A percentile compares a stretch with the other conserved stretches of the same genome.
phyloP scores from a whole-genome alignment of 2,888 invertebrate species.

The Teinopalpus imperialis region DNA sequence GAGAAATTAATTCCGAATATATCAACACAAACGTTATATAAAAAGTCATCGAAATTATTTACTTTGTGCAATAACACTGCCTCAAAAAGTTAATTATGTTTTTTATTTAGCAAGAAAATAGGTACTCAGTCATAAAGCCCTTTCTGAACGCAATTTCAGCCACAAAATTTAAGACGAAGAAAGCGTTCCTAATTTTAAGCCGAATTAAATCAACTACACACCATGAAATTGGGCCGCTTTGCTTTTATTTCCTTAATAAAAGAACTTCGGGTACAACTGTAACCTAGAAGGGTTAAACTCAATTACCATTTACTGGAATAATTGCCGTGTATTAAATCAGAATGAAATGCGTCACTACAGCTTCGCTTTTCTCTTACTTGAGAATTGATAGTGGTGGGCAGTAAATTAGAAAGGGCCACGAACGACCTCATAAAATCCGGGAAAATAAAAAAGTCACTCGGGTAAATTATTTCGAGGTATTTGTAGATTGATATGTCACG shows the following conservation, averaged over 20 bases:
- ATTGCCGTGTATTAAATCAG: slow-evolving; percentile 54
- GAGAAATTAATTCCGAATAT: too few relatives aligned
- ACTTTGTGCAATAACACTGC: neutral
- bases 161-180: slow-evolving; percentile 19
- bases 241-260: slow-evolving; percentile 38
- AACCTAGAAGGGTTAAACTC: slow-evolving; percentile 45
- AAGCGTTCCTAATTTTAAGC: slow-evolving; percentile 25
- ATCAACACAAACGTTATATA: too few relatives aligned
- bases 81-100: neutral
- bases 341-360: slow-evolving; percentile 39
- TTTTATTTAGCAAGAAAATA: neutral
- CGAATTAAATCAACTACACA: slow-evolving; percentile 27
- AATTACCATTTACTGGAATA: slow-evolving; percentile 61
- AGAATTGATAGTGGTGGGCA: slow-evolving; percentile 49
- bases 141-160: slow-evolving; percentile 1
- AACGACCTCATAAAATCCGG: slow-evolving; percentile 56
- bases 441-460: slow-evolving; percentile 57
- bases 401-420: slow-evolving; percentile 54
- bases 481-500: too few relatives aligned
- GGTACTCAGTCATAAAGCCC: slow-evolving; percentile 2
- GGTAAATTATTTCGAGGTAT: slow-evolving; percentile 51
- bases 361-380: slow-evolving; percentile 35
- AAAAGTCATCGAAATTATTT: too few relatives aligned
- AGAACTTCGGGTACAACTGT: slow-evolving; percentile 34
- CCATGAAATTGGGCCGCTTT: slow-evolving; percentile 32